Conservation (phyloP, 2,797 vertebrate species). For the Syngnathus acus region DNA sequence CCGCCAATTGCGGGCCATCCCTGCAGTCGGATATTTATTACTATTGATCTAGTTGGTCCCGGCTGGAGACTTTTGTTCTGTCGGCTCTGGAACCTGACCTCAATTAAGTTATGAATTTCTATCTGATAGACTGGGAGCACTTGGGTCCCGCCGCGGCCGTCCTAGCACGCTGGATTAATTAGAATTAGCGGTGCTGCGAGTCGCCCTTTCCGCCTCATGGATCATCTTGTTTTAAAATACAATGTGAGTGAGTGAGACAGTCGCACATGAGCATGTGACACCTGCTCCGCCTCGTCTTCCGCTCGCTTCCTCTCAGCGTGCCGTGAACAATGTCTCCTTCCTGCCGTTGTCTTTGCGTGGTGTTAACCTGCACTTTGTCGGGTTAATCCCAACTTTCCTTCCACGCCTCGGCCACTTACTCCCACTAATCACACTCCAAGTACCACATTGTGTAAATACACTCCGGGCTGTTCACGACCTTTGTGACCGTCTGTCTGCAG, state of each 20-base stretch:
- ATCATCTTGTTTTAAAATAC: constrained; percentile 92
- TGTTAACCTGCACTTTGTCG: constrained; percentile 45
- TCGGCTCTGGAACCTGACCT: constrained; percentile 92
- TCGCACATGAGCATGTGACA: constrained; percentile 21
- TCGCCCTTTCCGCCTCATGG: constrained; percentile 81
- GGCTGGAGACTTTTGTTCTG: constrained; percentile 96
- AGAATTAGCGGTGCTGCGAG: constrained; percentile 89
- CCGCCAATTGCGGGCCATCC: constrained; percentile 55
- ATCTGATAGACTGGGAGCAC: constrained; percentile 96
- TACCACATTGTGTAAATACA: constrained; percentile 31
- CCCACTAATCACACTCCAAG: constrained; percentile 34
- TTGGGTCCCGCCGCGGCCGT: constrained; percentile 73
- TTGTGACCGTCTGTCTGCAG: constrained; percentile 25
- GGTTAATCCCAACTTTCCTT: constrained; percentile 35
- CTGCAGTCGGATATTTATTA: constrained; percentile 94
- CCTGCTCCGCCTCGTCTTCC: not conserved
- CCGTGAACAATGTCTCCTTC: constrained; percentile 21
- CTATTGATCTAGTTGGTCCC: constrained; percentile 96
- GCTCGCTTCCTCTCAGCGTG: constrained; percentile 3
- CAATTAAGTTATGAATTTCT: constrained; percentile 99
- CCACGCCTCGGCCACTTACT: constrained; percentile 15
- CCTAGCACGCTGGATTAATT: constrained; percentile 89
- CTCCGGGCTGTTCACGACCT: constrained; percentile 26
- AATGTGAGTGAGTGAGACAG: constrained; percentile 59
- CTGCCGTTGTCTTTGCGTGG: constrained; percentile 32